phyloP scores from a whole-genome alignment of 2,888 invertebrate genomes.

The Apodemia hepburni region DNA sequence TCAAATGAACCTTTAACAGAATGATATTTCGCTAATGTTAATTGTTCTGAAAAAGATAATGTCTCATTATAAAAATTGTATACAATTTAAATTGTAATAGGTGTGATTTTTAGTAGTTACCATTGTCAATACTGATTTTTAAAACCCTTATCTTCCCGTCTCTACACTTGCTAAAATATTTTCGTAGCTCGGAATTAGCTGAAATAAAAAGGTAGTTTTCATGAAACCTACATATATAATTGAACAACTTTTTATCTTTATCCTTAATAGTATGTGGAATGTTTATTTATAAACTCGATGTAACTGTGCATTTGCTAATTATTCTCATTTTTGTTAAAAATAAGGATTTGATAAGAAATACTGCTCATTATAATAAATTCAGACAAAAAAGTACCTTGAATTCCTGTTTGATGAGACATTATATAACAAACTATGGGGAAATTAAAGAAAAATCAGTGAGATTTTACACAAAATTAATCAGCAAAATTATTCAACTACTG shows the following conservation, averaged over 20 bases:
- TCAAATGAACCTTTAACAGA: constrained; percentile 90
- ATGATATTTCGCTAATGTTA: constrained; percentile 83
- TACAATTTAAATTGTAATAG: background rate
- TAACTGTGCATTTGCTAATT: background rate
- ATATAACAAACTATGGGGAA: constrained; percentile 31
- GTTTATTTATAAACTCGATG: background rate
- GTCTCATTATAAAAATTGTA: background rate
- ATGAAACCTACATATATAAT: background rate
- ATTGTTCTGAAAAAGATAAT: constrained; percentile 82
- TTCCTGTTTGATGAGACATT: constrained; percentile 96
- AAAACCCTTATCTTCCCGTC: constrained; percentile 89
- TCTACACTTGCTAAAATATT: constrained; percentile 90
- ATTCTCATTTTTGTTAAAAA: background rate
- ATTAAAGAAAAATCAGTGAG: background rate
- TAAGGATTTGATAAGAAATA: background rate
- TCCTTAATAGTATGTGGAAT: background rate
- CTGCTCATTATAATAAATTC: background rate
- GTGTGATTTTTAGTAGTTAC: constrained; percentile 62
- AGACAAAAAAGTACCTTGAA: constrained; percentile 82
- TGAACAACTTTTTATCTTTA: background rate
- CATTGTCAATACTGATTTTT: constrained; percentile 93
- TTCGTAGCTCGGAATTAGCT: constrained; percentile 92
- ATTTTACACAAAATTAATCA: background rate
- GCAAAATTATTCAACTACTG: background rate
- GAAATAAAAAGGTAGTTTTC: constrained; percentile 41